These are phyloP conservation scores for Montipora cactus DNA, from an alignment of 64 coral and sea anemone species.

Conservation along the genomic window DNA sequence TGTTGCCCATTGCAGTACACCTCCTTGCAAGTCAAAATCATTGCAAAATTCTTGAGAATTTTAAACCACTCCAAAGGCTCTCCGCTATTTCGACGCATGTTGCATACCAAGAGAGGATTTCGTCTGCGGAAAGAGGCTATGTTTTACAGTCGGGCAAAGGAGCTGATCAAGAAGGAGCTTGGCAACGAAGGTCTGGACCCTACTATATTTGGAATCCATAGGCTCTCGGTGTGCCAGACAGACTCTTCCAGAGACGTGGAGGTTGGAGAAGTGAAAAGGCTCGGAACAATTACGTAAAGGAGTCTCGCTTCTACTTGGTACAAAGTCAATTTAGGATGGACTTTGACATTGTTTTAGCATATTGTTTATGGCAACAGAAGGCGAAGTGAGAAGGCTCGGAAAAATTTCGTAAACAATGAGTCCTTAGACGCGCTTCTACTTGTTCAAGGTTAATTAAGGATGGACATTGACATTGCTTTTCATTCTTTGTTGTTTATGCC, in stretches of 20 bases:
- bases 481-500: no score
- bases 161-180: no score
- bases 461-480: no score
- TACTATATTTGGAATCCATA: slow-evolving; percentile 6
- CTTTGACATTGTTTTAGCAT: neutral
- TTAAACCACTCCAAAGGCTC: neutral
- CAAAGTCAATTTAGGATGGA: neutral
- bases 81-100: slow-evolving; percentile 5
- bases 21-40: slow-evolving; percentile 4
- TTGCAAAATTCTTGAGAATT: neutral
- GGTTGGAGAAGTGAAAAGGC: no score
- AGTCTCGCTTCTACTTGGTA: no score
- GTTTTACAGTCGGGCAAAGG: no score
- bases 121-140: slow-evolving; percentile 8
- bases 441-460: no score
- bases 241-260: no score
- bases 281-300: no score
- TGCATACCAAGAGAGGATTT: slow-evolving; percentile 3
- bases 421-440: no score
- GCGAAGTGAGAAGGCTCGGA: slow-evolving; percentile 28
- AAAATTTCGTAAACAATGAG: neutral
- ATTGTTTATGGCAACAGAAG: slow-evolving; percentile 8
- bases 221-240: neutral
- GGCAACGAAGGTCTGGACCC: slow-evolving; percentile 42
- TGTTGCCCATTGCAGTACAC: slow-evolving; percentile 8